Evolutionary conservation across 2,113 vertebrate genomes (phyloP).

Genomic region (Montifringilla adamsi): DNA sequence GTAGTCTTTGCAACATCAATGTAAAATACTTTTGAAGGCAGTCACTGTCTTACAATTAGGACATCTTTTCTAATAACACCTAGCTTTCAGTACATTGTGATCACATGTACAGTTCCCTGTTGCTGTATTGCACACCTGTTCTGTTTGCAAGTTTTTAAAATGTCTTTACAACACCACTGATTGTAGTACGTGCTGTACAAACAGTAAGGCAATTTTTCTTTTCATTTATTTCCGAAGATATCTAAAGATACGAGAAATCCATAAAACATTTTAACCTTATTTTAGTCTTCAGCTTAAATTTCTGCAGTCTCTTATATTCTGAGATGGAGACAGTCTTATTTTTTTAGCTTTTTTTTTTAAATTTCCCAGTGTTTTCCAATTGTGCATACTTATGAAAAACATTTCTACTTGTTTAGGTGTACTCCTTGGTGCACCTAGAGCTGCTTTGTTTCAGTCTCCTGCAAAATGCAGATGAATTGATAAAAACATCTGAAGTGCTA

Average conservation of each 20-base stretch:
- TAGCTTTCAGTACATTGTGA: not conserved
- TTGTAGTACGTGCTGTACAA: not conserved
- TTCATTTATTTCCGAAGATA: not conserved
- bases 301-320: not conserved
- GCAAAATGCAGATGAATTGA: not conserved
- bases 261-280: not conserved
- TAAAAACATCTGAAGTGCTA: not conserved
- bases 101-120: not conserved
- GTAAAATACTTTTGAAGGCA: not conserved
- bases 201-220: not conserved
- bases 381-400: not conserved
- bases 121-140: not conserved
- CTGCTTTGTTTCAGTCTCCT: not conserved
- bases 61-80: not conserved
- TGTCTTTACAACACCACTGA: not conserved
- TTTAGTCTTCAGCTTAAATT: constrained; percentile 1
- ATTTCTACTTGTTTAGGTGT: not conserved
- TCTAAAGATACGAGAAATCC: not conserved
- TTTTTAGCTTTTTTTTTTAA: not conserved
- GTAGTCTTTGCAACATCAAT: not conserved
- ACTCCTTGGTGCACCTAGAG: not conserved
- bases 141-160: not conserved
- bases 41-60: not conserved
- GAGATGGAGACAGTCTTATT: not conserved
- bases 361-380: not conserved